A percentile compares a stretch with the other conserved stretches of the same genome.
Evolutionary conservation across 1,140 invertebrate genomes (phyloP).

Genomic region (Geopemphigus sp.): DNA sequence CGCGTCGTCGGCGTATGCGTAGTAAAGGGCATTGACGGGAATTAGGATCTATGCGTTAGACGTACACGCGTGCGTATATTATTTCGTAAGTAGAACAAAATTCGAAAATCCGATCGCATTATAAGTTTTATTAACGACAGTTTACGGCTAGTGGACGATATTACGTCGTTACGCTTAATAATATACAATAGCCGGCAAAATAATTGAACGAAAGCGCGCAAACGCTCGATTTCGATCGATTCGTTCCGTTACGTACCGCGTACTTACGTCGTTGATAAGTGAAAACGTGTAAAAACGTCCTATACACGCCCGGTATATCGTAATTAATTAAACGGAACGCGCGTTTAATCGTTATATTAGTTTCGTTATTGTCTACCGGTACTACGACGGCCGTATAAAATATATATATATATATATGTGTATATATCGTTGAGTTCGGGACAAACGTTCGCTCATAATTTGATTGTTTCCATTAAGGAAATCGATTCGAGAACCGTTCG

Average conservation of each 20-base stretch:
- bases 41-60: no score
- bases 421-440: neutral
- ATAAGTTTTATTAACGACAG: neutral
- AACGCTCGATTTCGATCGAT: no score
- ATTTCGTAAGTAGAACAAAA: neutral
- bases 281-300: no score
- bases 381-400: neutral
- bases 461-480: slow-evolving; percentile 11
- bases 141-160: no score
- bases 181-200: no score
- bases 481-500: neutral
- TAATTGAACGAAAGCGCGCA: no score
- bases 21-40: neutral
- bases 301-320: no score
- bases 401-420: neutral
- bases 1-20: neutral
- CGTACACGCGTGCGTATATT: neutral
- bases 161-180: no score
- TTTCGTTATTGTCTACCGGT: neutral
- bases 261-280: neutral
- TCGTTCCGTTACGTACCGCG: no score
- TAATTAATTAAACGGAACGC: neutral
- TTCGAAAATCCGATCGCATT: neutral
- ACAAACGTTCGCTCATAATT: neutral
- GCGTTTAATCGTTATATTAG: no score